These are phyloP conservation scores for Teleogryllus oceanicus DNA, from an alignment of 2,888 invertebrate genomes.

Conservation along the genomic window DNA sequence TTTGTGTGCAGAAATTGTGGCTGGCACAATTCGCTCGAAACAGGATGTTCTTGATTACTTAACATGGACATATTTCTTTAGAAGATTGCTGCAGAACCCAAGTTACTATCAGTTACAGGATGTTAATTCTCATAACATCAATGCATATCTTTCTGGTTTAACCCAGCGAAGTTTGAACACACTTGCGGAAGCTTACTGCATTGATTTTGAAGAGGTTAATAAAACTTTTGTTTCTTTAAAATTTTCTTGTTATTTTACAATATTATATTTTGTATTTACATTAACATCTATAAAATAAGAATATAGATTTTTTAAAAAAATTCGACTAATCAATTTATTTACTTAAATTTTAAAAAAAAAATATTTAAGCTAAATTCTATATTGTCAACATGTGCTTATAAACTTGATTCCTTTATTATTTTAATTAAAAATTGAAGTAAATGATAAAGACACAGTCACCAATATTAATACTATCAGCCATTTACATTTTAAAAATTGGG, in stretches of 20 bases:
- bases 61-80: conserved; percentile 98
- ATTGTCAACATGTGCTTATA: too few relatives aligned
- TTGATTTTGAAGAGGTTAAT: conserved; percentile 69
- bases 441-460: too few relatives aligned
- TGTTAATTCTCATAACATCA: conserved; percentile 64
- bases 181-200: conserved; percentile 72
- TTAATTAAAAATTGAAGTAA: too few relatives aligned
- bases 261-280: too few relatives aligned
- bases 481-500: too few relatives aligned
- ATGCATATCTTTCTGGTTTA: conserved; percentile 72
- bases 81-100: conserved; percentile 70
- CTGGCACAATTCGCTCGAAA: conserved; percentile 89
- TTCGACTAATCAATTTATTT: too few relatives aligned
- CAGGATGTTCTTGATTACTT: conserved; percentile 94
- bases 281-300: too few relatives aligned
- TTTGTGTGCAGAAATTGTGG: conserved; percentile 93
- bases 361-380: too few relatives aligned
- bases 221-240: conserved; percentile 24
- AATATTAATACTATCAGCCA: too few relatives aligned
- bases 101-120: conserved; percentile 80
- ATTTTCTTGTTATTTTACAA: not conserved
- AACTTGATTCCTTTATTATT: too few relatives aligned
- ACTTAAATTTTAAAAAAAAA: too few relatives aligned
- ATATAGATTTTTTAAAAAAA: too few relatives aligned
- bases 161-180: conserved; percentile 74